These are phyloP conservation scores for Myripristis jacobus DNA, from an alignment of 2,797 vertebrate species.

Conservation along the genomic window DNA sequence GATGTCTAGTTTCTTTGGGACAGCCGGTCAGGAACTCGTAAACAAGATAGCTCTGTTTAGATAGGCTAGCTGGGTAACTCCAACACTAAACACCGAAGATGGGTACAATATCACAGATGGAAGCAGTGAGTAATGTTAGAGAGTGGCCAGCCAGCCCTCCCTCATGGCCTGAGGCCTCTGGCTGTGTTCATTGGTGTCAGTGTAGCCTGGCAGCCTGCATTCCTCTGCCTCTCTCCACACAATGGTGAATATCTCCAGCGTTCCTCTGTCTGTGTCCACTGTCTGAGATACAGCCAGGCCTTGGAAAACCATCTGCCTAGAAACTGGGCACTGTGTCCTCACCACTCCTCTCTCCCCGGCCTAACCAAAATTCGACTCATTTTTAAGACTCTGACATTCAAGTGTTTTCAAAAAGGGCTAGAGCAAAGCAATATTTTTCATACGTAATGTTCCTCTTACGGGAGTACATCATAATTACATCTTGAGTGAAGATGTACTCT, in stretches of 20 bases:
- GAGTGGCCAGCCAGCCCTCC: conserved; percentile 49
- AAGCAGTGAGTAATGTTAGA: conserved; percentile 45
- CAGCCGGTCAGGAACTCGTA: conserved; percentile 32
- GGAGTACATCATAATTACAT: conserved; percentile 8
- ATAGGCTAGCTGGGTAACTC: conserved; percentile 41
- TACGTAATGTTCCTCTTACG: background rate
- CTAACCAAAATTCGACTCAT: background rate
- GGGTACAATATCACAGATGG: conserved; percentile 58
- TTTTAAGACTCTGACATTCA: background rate
- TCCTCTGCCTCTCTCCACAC: conserved; percentile 80
- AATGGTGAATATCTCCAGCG: conserved; percentile 81
- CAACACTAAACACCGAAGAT: conserved; percentile 33
- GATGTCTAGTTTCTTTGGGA: conserved; percentile 16
- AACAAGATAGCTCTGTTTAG: conserved; percentile 33
- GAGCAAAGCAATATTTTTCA: conserved; percentile 1
- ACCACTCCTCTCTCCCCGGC: background rate
- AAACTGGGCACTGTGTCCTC: conserved; percentile 40
- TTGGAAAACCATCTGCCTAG: conserved; percentile 56
- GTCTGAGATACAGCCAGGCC: conserved; percentile 76
- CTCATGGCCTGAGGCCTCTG: conserved; percentile 71
- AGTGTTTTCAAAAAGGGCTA: conserved; percentile 23
- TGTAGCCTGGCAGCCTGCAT: conserved; percentile 78
- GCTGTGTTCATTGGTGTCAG: conserved; percentile 79
- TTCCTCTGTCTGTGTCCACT: conserved; percentile 81
- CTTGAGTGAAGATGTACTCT: background rate